Conservation (phyloP, 1,140 invertebrate genomes). For the Dryas iulia region DNA sequence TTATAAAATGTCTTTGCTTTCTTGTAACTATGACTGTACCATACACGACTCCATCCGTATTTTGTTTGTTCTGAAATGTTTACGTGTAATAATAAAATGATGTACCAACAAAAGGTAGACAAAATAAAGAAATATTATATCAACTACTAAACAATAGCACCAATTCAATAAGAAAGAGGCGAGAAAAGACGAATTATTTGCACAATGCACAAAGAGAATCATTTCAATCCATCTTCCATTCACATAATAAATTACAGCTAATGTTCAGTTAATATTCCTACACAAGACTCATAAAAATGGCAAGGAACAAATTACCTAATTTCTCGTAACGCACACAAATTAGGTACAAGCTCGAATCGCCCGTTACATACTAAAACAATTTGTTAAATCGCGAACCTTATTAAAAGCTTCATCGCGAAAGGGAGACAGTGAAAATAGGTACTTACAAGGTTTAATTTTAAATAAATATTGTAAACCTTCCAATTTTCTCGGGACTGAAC, state of each 20-base stretch:
- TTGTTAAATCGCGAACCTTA: conserved; percentile 53
- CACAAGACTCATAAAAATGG: conserved; percentile 46
- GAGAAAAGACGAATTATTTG: conserved; percentile 14
- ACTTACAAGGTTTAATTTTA: not conserved
- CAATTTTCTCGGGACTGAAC: conserved; percentile 3
- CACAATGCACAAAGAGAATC: conserved; percentile 10
- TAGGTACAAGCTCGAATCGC: conserved; percentile 56
- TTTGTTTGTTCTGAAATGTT: too few species aligned
- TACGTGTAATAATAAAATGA: too few species aligned
- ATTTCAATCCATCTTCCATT: conserved; percentile 22
- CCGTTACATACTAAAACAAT: conserved; percentile 58
- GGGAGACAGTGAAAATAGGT: conserved; percentile 32
- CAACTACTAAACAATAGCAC: not conserved
- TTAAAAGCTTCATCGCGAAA: conserved; percentile 52
- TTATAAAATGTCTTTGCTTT: too few species aligned
- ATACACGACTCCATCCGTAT: too few species aligned
- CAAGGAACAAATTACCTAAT: conserved; percentile 67
- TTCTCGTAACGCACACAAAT: conserved; percentile 63
- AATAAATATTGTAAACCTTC: conserved; percentile 9
- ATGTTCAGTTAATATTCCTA: conserved; percentile 43
- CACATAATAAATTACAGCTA: conserved; percentile 27
- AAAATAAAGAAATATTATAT: too few species aligned
- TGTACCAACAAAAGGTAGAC: not conserved
- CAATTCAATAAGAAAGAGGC: not conserved
- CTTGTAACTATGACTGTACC: too few species aligned